Percentiles rank a stretch among this genome's conserved stretches.
phyloP scores from a whole-genome alignment of 2,797 vertebrate genomes.

The Gobio occitaniae region DNA sequence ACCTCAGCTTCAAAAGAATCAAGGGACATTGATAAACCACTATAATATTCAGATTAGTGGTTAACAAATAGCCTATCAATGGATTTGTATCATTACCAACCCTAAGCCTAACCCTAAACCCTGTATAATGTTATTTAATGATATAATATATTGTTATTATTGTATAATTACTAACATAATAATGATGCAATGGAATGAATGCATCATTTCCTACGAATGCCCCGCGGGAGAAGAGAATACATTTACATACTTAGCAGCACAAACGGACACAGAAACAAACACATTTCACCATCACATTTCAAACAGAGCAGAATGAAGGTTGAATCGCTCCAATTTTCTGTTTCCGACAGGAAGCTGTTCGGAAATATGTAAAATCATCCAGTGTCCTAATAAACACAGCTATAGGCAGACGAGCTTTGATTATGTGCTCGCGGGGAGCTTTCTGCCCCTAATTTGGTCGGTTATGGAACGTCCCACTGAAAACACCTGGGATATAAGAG shows the following conservation, averaged over 20 bases:
- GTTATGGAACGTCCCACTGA: not conserved
- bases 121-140: too few species aligned
- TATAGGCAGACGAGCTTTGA: slow-evolving; percentile 21
- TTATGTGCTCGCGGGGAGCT: not conserved
- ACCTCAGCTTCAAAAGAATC: too few species aligned
- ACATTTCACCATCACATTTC: not conserved
- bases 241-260: slow-evolving; percentile 19
- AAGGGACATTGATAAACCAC: not conserved
- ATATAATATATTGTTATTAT: not conserved
- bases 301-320: not conserved
- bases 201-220: not conserved
- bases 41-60: not conserved
- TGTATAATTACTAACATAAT: not conserved
- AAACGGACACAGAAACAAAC: not conserved
- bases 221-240: not conserved
- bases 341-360: not conserved
- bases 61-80: not conserved
- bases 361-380: slow-evolving; percentile 13
- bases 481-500: not conserved
- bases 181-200: not conserved
- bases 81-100: too few species aligned
- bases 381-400: slow-evolving; percentile 1
- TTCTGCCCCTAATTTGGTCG: not conserved
- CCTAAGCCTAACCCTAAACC: too few species aligned
- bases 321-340: not conserved